Conservation (phyloP, 2,113 vertebrate genomes). For the Bubo blakistoni region DNA sequence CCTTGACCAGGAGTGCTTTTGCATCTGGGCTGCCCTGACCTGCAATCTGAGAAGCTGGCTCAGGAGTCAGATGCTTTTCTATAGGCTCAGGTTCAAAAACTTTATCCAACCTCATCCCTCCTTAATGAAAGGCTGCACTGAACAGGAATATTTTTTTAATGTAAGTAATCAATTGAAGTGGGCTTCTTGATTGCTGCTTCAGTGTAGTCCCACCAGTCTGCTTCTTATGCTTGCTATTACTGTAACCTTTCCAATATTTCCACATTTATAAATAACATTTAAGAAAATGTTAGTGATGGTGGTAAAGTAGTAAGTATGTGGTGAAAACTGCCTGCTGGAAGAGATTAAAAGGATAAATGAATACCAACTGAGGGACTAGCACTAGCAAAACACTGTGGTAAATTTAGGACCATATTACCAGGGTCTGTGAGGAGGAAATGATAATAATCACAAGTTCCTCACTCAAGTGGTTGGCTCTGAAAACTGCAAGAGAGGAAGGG, state of each 20-base stretch:
- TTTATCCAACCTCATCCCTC: background rate
- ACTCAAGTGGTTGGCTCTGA: background rate
- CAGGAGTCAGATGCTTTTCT: background rate
- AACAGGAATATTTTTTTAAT: background rate
- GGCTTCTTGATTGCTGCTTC: background rate
- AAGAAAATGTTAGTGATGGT: background rate
- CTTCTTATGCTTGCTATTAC: background rate
- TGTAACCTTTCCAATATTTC: background rate
- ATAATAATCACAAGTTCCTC: background rate
- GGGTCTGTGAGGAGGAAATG: background rate
- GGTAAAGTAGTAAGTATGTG: background rate
- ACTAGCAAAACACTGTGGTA: background rate
- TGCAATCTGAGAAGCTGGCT: background rate
- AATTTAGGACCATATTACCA: background rate
- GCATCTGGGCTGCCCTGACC: background rate
- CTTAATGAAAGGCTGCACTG: background rate
- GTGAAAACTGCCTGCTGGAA: background rate
- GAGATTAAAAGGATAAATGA: background rate
- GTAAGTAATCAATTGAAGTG: background rate
- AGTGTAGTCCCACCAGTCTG: background rate
- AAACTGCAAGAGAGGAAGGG: background rate
- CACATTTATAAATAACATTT: background rate
- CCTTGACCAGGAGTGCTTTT: background rate
- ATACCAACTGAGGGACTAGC: background rate
- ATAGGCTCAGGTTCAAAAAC: background rate